phyloP scores from a whole-genome alignment of 2,797 vertebrate genomes.

The Rhinoraja longicauda region DNA sequence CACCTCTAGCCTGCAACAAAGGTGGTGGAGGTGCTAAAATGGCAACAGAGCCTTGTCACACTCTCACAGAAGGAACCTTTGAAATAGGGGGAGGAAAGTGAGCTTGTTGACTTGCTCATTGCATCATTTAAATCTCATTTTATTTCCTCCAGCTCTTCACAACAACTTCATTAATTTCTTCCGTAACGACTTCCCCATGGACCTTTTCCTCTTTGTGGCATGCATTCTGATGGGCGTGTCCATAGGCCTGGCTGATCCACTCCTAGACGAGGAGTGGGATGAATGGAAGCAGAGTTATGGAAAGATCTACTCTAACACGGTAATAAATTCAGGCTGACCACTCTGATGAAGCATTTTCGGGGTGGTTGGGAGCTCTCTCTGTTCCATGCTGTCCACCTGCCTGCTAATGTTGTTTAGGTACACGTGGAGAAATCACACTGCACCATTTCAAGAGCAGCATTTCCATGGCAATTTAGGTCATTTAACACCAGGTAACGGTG shows the following conservation, averaged over 20 bases:
- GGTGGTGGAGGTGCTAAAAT: background rate
- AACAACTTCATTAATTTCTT: background rate
- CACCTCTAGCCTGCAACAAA: background rate
- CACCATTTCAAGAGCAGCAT: background rate
- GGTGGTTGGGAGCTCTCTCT: no score
- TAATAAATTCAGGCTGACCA: background rate
- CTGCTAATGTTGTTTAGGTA: slow-evolving; percentile 4
- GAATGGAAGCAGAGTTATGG: background rate
- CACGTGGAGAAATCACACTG: background rate
- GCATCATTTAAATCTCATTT: background rate
- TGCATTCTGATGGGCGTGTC: background rate
- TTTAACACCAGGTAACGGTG: background rate
- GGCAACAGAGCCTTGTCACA: background rate
- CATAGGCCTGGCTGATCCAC: no score
- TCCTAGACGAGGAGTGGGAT: background rate
- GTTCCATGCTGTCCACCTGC: background rate
- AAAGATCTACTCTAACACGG: background rate
- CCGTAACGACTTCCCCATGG: background rate
- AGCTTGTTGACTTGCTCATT: background rate
- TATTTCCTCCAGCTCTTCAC: background rate
- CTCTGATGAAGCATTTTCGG: background rate
- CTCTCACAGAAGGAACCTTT: background rate
- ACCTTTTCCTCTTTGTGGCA: background rate
- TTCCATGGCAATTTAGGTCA: background rate
- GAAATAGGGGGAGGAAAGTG: background rate